Conservation (phyloP, 2,113 vertebrate species). For the Cyprinus carpio region DNA sequence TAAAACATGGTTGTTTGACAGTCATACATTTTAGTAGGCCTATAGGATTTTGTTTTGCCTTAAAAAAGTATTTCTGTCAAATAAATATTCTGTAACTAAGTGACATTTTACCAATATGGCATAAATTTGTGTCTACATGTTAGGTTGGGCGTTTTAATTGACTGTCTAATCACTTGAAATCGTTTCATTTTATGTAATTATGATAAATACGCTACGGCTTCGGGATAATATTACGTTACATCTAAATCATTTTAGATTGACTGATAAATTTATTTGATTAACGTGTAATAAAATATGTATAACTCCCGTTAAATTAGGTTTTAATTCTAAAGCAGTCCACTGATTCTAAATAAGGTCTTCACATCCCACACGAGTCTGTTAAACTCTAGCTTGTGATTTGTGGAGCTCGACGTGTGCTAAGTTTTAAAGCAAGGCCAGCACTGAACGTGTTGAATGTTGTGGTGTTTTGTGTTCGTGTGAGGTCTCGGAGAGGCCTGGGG, state of each 20-base stretch:
- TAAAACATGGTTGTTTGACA: neutral
- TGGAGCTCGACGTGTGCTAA: too few species aligned
- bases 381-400: neutral
- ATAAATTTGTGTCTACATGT: neutral
- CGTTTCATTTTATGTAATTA: too few species aligned
- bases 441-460: neutral
- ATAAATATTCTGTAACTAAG: neutral
- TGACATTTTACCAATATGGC: neutral
- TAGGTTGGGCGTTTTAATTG: too few species aligned
- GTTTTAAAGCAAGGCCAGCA: too few species aligned
- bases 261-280: neutral
- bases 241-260: too few species aligned
- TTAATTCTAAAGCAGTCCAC: neutral
- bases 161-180: too few species aligned
- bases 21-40: neutral
- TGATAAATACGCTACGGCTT: too few species aligned
- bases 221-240: too few species aligned
- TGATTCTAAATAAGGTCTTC: neutral
- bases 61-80: neutral
- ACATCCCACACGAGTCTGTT: neutral
- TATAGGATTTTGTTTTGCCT: neutral
- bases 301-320: neutral
- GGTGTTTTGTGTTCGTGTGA: conserved; percentile 55
- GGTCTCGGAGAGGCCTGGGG: conserved; percentile 91
- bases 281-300: neutral